phyloP scores from a whole-genome alignment of 1,140 invertebrate genomes.

The Zaprionus inermis region DNA sequence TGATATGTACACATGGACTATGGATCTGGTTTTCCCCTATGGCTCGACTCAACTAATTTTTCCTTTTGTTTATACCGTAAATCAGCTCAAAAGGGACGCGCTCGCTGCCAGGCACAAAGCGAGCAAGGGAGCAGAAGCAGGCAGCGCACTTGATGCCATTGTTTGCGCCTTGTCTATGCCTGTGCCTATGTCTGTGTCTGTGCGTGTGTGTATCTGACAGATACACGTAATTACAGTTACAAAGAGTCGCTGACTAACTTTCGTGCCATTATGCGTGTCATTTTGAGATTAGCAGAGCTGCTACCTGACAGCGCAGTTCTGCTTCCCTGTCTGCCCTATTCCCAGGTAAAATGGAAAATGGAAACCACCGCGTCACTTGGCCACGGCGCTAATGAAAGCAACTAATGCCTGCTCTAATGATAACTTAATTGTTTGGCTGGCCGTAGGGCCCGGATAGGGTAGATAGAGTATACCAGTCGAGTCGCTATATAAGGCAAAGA shows the following conservation, averaged over 20 bases:
- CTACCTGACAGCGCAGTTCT: slow-evolving; percentile 15
- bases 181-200: slow-evolving; percentile 22
- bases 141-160: slow-evolving; percentile 18
- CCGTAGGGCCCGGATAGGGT: slow-evolving; percentile 31
- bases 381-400: slow-evolving; percentile 57
- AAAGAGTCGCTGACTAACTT: slow-evolving; percentile 61
- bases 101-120: slow-evolving; percentile 13
- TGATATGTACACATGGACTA: slow-evolving; percentile 1
- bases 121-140: too few relatives aligned
- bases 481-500: slow-evolving; percentile 48
- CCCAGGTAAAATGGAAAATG: slow-evolving; percentile 46
- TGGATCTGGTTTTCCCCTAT: slow-evolving; percentile 25
- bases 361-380: slow-evolving; percentile 51
- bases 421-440: slow-evolving; percentile 65
- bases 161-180: background rate
- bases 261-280: slow-evolving; percentile 69
- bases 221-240: slow-evolving; percentile 61
- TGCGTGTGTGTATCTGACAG: slow-evolving; percentile 46
- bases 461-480: slow-evolving; percentile 1
- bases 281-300: slow-evolving; percentile 59
- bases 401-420: slow-evolving; percentile 67
- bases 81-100: slow-evolving; percentile 23
- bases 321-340: background rate
- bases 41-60: slow-evolving; percentile 15
- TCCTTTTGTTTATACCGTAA: slow-evolving; percentile 34